Percentiles rank a stretch among this genome's conserved stretches.
These are phyloP conservation scores for Bursaphelenchus mucronatus DNA, from an alignment of 1,140 invertebrate species.

Conservation along the genomic window DNA sequence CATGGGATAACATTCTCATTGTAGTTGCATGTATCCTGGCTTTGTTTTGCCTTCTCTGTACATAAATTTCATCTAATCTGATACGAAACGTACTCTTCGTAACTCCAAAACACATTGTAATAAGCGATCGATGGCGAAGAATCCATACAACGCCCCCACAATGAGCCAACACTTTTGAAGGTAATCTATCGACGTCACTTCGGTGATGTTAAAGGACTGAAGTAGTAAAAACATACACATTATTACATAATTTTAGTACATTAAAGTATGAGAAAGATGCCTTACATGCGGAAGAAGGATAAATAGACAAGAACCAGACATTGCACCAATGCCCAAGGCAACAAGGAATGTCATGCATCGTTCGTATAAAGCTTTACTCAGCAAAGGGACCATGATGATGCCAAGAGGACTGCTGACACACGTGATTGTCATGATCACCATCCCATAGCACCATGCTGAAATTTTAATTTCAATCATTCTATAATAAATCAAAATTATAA, in stretches of 20 bases:
- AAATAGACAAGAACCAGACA: slow-evolving; percentile 44
- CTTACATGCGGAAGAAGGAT: slow-evolving; percentile 48
- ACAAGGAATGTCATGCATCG: slow-evolving; percentile 53
- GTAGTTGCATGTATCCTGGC: slow-evolving; percentile 29
- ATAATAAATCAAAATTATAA: neutral
- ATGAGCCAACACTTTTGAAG: slow-evolving; percentile 52
- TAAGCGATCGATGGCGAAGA: slow-evolving; percentile 50
- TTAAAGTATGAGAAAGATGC: neutral
- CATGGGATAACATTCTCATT: neutral
- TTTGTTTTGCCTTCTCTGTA: slow-evolving; percentile 13
- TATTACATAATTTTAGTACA: too few relatives aligned
- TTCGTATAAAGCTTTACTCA: slow-evolving; percentile 48
- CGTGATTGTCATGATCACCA: slow-evolving; percentile 43
- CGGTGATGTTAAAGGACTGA: slow-evolving; percentile 34
- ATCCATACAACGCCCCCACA: slow-evolving; percentile 45
- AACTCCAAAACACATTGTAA: slow-evolving; percentile 52
- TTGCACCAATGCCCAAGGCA: slow-evolving; percentile 51
- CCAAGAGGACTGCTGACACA: slow-evolving; percentile 46
- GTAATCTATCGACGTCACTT: slow-evolving; percentile 38
- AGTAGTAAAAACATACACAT: slow-evolving; percentile 15
- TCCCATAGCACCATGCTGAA: slow-evolving; percentile 53
- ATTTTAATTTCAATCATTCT: slow-evolving; percentile 14
- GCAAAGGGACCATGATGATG: slow-evolving; percentile 45
- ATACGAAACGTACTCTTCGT: slow-evolving; percentile 35
- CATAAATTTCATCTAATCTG: slow-evolving; percentile 6